These are phyloP conservation scores for Drosophila equinoxialis DNA, from an alignment of 1,140 invertebrate genomes.

Conservation along the genomic window DNA sequence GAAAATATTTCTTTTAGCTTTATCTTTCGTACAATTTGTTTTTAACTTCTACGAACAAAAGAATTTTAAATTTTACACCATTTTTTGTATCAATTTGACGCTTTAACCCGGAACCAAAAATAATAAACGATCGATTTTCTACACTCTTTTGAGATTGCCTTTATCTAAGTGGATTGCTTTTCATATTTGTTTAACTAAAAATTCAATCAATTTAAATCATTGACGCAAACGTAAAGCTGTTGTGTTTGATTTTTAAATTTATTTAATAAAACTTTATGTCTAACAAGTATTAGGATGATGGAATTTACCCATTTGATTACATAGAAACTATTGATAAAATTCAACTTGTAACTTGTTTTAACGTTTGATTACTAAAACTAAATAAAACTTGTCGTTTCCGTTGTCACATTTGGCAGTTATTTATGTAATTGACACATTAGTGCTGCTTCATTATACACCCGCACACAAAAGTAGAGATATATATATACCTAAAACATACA, in stretches of 20 bases:
- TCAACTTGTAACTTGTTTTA: background rate
- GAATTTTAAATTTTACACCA: background rate
- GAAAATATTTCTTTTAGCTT: no score
- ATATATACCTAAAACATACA: background rate
- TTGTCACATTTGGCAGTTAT: constrained; percentile 13
- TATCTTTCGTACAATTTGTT: no score
- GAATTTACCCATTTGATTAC: background rate
- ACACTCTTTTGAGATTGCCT: background rate
- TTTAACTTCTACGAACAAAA: no score
- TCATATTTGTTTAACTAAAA: background rate
- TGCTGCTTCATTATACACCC: constrained; percentile 51
- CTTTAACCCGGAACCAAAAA: background rate
- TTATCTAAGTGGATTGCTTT: background rate
- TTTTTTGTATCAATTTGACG: background rate
- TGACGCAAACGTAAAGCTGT: no score
- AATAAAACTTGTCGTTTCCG: constrained; percentile 3
- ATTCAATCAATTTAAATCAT: background rate
- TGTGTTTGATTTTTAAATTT: no score
- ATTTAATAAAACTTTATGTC: background rate
- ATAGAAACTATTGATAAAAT: background rate
- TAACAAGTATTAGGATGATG: background rate
- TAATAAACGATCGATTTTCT: background rate
- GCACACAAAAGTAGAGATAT: constrained; percentile 4
- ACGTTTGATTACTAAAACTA: background rate
- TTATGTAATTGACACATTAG: constrained; percentile 8